Conservation (phyloP, 2,797 vertebrate species). For the Ptychobarbus kaznakovi region DNA sequence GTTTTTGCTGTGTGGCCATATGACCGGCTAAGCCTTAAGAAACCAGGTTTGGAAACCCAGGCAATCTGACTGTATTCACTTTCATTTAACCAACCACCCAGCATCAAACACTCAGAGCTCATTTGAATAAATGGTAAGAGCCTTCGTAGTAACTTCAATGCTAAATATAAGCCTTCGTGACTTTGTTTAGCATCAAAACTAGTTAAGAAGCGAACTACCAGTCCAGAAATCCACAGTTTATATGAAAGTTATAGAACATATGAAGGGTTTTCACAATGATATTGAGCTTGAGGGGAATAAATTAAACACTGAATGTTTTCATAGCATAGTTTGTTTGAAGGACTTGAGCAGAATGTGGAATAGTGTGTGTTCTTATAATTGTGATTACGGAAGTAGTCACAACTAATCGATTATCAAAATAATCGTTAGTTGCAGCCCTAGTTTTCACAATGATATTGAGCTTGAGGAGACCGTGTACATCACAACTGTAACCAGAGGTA, state of each 20-base stretch:
- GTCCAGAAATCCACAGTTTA: neutral
- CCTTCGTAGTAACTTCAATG: neutral
- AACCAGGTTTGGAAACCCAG: conserved; percentile 9
- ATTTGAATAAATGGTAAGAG: neutral
- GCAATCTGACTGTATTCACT: neutral
- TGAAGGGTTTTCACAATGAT: neutral
- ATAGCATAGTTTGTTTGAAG: no score
- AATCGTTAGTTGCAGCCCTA: no score
- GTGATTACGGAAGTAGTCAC: no score
- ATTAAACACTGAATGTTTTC: no score
- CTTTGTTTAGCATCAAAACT: neutral
- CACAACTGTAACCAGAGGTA: neutral
- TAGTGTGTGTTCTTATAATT: no score
- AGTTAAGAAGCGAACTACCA: neutral
- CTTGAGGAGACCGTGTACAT: neutral
- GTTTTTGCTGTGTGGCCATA: conserved; percentile 70
- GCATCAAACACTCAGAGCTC: neutral
- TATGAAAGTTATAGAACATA: neutral
- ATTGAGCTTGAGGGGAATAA: neutral
- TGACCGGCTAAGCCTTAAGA: conserved; percentile 78
- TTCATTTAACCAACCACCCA: neutral
- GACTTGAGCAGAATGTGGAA: no score
- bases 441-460: neutral
- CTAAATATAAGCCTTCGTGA: neutral
- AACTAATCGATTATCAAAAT: no score